Percentiles rank a stretch among this genome's conserved stretches.
phyloP scores from a whole-genome alignment of 1,140 invertebrate species.

The Drosophila sp. region DNA sequence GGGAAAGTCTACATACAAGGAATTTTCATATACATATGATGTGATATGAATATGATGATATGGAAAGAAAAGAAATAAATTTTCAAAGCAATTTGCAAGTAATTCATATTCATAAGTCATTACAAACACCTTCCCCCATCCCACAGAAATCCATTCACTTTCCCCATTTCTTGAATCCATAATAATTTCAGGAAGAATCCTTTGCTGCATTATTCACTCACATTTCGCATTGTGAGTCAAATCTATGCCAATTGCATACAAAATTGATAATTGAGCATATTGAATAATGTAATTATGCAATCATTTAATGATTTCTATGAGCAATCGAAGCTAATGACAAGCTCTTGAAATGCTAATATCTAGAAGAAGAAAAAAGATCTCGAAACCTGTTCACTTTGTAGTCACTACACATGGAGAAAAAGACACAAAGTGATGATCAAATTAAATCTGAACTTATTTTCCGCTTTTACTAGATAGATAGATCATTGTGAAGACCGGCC shows the following conservation, averaged over 20 bases:
- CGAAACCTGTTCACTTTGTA: constrained; percentile 5
- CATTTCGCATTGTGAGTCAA: not conserved
- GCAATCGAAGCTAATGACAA: constrained; percentile 3
- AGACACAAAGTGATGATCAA: no score
- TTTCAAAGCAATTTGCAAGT: constrained; percentile 3
- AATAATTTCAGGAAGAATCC: constrained; percentile 13
- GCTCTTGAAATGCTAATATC: not conserved
- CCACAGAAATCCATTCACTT: not conserved
- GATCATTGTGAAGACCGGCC: no score
- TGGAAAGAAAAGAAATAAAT: constrained; percentile 7
- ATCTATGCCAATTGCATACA: constrained; percentile 12
- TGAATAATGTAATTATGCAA: constrained; percentile 17
- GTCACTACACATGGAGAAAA: not conserved
- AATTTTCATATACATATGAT: constrained; percentile 20
- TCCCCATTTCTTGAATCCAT: not conserved
- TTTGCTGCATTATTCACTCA: not conserved
- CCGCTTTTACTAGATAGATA: no score
- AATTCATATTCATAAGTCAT: constrained; percentile 12
- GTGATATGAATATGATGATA: not conserved
- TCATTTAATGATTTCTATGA: not conserved
- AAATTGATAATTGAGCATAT: constrained; percentile 12
- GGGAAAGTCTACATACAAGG: constrained; percentile 25
- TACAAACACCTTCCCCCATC: not conserved
- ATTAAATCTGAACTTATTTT: no score
- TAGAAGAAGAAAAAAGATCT: not conserved